These are phyloP conservation scores for Aphelenchoides besseyi DNA, from an alignment of 1,140 invertebrate genomes.

Conservation along the genomic window DNA sequence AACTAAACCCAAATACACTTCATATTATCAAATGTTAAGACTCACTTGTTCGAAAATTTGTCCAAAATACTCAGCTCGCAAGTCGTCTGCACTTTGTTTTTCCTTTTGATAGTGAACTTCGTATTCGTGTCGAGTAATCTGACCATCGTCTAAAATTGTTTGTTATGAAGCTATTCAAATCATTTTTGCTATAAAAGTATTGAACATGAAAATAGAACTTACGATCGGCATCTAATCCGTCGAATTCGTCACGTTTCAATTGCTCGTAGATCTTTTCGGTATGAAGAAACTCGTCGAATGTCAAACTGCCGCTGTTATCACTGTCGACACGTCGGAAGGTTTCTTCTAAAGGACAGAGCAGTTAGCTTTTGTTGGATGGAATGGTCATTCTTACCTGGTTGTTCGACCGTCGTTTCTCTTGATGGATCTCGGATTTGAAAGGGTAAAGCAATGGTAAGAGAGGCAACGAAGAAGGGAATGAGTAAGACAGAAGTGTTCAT, in stretches of 20 bases:
- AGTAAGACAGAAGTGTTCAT: no score
- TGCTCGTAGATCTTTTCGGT: slow-evolving; percentile 31
- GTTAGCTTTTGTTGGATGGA: neutral
- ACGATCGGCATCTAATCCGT: slow-evolving; percentile 30
- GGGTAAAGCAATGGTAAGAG: slow-evolving; percentile 9
- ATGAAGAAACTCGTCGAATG: slow-evolving; percentile 31
- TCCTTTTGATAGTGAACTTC: slow-evolving; percentile 32
- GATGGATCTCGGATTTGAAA: slow-evolving; percentile 23
- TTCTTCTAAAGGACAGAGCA: slow-evolving; percentile 26
- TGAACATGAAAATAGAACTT: neutral
- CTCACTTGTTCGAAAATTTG: slow-evolving; percentile 36
- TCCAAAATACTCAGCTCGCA: slow-evolving; percentile 34
- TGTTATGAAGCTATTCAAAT: no score
- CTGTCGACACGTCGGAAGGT: slow-evolving; percentile 24
- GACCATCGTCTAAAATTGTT: slow-evolving; percentile 29
- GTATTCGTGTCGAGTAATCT: slow-evolving; percentile 29
- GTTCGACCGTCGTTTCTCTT: slow-evolving; percentile 5
- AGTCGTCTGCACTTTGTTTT: slow-evolving; percentile 24
- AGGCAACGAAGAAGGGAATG: neutral
- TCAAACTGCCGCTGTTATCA: slow-evolving; percentile 14
- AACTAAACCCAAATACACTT: slow-evolving; percentile 21
- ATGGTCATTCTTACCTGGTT: slow-evolving; percentile 19
- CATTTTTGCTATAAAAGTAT: neutral
- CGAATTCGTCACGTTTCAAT: slow-evolving; percentile 32
- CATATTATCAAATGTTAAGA: neutral